Conservation (phyloP, 2,797 vertebrate species). For the Micrastur ruficollis region DNA sequence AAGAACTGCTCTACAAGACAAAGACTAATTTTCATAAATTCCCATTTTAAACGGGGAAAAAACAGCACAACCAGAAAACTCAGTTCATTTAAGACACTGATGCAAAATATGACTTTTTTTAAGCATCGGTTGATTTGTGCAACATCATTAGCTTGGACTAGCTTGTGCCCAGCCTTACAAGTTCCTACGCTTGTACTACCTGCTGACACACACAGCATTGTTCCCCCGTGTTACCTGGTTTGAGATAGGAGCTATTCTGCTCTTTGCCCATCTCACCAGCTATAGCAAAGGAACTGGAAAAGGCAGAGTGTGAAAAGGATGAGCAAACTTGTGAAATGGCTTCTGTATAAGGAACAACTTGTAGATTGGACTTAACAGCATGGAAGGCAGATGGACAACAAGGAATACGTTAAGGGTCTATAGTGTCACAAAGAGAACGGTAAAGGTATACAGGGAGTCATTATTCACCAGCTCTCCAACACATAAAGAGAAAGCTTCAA, state of each 20-base stretch:
- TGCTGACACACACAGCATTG: background rate
- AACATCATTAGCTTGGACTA: background rate
- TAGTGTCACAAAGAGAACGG: background rate
- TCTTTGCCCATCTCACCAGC: background rate
- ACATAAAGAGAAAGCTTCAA: background rate
- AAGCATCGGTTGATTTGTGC: background rate
- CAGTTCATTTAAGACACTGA: background rate
- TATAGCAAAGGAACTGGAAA: background rate
- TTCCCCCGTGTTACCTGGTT: background rate
- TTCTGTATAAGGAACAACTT: background rate
- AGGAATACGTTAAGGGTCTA: background rate
- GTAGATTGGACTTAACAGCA: background rate
- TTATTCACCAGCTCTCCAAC: background rate
- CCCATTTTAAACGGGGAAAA: background rate
- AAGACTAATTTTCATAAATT: background rate
- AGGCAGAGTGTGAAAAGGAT: background rate
- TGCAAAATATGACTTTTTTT: background rate
- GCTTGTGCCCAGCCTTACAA: background rate
- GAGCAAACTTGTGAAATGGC: background rate
- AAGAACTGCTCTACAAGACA: constrained; percentile 29
- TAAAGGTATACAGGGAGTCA: background rate
- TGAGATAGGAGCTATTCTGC: background rate
- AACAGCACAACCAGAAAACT: background rate
- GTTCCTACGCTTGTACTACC: background rate
- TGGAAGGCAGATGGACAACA: background rate